Percentiles rank a stretch among this genome's conserved stretches.
Evolutionary conservation across 2,113 vertebrate species (phyloP).

Genomic region (Australoheros scitulus): DNA sequence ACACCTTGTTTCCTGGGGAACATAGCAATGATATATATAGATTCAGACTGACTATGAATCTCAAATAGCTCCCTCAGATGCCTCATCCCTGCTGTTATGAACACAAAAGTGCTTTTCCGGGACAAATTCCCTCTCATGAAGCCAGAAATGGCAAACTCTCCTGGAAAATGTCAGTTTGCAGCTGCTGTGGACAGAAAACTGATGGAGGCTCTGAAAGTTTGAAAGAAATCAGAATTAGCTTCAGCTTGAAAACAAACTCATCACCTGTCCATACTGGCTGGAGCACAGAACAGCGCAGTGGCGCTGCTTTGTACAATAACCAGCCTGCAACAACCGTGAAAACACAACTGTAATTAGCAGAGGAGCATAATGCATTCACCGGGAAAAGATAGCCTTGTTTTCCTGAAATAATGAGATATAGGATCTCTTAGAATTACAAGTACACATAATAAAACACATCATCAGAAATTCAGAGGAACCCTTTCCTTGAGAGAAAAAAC

Average conservation of each 20-base stretch:
- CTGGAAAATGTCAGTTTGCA: background rate
- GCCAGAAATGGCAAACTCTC: rapidly evolving
- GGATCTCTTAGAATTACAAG: background rate
- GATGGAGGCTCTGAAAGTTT: background rate
- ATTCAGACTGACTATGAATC: background rate
- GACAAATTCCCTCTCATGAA: background rate
- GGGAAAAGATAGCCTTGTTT: background rate
- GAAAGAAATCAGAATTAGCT: no score
- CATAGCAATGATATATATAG: background rate
- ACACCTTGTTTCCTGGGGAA: no score
- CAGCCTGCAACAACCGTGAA: background rate
- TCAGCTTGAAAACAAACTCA: no score
- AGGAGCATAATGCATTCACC: background rate
- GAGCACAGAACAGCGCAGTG: background rate
- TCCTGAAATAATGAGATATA: conserved; percentile 2
- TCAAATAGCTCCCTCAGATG: background rate
- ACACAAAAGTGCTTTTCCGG: background rate
- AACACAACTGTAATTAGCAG: background rate
- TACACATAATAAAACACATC: background rate
- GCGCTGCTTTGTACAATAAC: background rate
- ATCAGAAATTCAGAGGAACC: background rate
- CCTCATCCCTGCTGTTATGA: background rate
- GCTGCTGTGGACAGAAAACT: background rate
- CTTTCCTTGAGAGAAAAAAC: background rate
- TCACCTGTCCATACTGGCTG: no score